phyloP scores from a whole-genome alignment of 2,888 invertebrate genomes.

The Noctua pronuba region DNA sequence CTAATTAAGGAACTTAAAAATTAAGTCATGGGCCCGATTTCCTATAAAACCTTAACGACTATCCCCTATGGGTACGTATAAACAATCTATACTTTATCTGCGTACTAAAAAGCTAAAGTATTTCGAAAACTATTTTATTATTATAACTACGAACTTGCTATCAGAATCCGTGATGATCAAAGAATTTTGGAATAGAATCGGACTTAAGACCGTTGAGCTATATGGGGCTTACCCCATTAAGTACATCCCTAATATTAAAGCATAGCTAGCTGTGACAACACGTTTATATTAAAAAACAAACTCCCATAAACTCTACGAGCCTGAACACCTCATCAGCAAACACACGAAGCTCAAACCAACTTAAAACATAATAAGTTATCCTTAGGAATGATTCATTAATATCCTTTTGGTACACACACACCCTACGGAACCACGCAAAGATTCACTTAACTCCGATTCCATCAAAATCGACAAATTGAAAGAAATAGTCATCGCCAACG shows the following conservation, averaged over 20 bases:
- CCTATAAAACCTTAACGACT: constrained; percentile 85
- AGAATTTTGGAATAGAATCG: constrained; percentile 67
- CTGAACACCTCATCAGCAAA: constrained; percentile 55
- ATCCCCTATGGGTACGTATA: constrained; percentile 83
- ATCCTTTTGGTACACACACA: constrained; percentile 54
- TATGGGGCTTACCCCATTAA: constrained; percentile 54
- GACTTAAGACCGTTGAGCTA: constrained; percentile 65
- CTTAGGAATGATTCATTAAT: constrained; percentile 67
- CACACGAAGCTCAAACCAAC: constrained; percentile 57
- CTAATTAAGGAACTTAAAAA: constrained; percentile 83
- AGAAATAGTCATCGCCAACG: constrained; percentile 58
- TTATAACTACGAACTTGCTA: constrained; percentile 75
- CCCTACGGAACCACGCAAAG: constrained; percentile 42
- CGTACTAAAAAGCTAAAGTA: constrained; percentile 86
- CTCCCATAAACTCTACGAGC: constrained; percentile 40
- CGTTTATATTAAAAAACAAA: constrained; percentile 55
- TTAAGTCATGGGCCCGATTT: constrained; percentile 90
- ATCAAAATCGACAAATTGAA: constrained; percentile 62
- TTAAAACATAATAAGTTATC: constrained; percentile 58
- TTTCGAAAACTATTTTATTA: constrained; percentile 82
- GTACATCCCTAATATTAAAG: constrained; percentile 67
- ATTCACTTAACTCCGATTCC: constrained; percentile 65
- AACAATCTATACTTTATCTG: constrained; percentile 83
- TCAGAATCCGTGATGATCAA: constrained; percentile 69
- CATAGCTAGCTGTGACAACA: constrained; percentile 67